Evolutionary conservation across 2,888 invertebrate species (phyloP).

Genomic region (Vesta saturnalis): DNA sequence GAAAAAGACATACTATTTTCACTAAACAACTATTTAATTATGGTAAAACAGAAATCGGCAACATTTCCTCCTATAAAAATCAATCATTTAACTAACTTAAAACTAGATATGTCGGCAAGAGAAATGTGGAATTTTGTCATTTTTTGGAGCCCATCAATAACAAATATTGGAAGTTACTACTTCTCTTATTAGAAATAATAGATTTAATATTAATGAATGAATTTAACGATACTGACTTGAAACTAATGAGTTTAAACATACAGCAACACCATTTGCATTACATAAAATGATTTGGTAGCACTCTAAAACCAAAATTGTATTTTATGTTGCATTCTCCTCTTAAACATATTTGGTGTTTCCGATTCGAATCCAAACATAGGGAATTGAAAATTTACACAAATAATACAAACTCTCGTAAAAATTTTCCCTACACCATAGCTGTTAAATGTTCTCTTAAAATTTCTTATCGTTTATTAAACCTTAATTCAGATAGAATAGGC

Average conservation of each 20-base stretch:
- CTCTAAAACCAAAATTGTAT: conserved; percentile 6
- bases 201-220: not conserved
- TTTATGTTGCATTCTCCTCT: not conserved
- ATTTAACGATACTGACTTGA: not conserved
- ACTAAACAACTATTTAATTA: conserved; percentile 1
- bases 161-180: conserved; percentile 7
- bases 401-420: not conserved
- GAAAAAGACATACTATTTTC: not conserved
- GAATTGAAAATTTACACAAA: no score
- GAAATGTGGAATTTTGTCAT: not conserved
- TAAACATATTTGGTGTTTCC: no score
- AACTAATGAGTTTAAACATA: not conserved
- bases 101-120: conserved; percentile 11
- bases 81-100: not conserved
- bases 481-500: not conserved
- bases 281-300: not conserved
- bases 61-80: conserved; percentile 9
- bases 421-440: not conserved
- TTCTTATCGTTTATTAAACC: not conserved
- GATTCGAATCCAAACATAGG: no score
- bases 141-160: conserved; percentile 9
- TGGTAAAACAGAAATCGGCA: conserved; percentile 10
- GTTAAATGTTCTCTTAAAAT: not conserved
- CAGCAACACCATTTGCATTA: not conserved
- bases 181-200: not conserved